Conservation (phyloP, 2,888 invertebrate species). For the Cephus spinipes region DNA sequence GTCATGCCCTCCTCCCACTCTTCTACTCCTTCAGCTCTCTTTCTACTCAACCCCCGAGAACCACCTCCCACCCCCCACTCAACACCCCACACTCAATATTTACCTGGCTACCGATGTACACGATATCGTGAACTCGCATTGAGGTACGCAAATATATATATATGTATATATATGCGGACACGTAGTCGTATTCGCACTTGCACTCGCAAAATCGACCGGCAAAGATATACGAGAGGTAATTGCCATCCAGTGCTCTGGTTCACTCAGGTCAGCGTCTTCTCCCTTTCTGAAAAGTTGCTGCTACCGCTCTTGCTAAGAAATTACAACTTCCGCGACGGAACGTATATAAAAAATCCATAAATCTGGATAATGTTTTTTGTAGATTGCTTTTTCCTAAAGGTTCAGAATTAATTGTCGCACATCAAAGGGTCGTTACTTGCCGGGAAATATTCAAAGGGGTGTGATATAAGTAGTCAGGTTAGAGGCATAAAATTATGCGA, state of each 20-base stretch:
- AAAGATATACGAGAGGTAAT: background rate
- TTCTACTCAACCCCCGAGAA: conserved; percentile 20
- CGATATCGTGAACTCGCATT: conserved; percentile 44
- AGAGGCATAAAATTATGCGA: background rate
- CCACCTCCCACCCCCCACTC: conserved; percentile 17
- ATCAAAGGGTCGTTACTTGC: background rate
- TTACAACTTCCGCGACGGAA: background rate
- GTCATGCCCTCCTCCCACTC: conserved; percentile 58
- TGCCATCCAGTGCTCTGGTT: background rate
- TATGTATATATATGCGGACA: too few relatives aligned
- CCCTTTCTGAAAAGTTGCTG: background rate
- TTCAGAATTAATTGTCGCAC: background rate
- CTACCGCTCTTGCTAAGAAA: background rate
- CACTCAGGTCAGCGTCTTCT: background rate
- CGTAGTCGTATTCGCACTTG: background rate
- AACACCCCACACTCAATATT: conserved; percentile 26
- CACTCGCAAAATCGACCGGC: background rate
- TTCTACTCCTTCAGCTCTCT: conserved; percentile 26
- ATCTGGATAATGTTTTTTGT: background rate
- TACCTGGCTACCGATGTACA: conserved; percentile 44
- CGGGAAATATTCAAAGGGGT: background rate
- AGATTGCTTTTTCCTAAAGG: too few relatives aligned
- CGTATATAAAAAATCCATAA: background rate
- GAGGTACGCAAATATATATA: background rate
- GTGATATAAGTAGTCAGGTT: background rate